phyloP scores from a whole-genome alignment of 2,113 vertebrate species.

The Erythrocebus patas region DNA sequence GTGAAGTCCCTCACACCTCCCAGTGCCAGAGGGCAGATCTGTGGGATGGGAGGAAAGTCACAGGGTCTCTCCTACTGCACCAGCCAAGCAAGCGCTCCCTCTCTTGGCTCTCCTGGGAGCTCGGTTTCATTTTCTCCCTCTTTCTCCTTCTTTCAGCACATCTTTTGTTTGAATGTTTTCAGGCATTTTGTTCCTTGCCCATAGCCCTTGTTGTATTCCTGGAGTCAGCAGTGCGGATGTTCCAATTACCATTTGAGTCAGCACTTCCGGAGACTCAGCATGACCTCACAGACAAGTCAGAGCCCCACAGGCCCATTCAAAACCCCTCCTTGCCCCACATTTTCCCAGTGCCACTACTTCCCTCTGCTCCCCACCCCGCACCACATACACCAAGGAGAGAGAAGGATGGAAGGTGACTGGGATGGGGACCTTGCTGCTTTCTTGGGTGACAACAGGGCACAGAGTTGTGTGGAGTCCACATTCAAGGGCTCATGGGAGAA shows the following conservation, averaged over 20 bases:
- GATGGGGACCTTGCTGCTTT: background rate
- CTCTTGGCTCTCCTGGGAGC: background rate
- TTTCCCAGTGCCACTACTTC: no score
- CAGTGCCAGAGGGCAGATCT: background rate
- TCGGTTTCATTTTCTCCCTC: background rate
- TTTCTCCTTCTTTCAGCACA: no score
- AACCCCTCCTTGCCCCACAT: accelerated
- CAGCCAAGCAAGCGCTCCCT: background rate
- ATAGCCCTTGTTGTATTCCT: background rate
- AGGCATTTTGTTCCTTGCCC: background rate
- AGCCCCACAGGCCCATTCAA: background rate
- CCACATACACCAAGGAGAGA: background rate
- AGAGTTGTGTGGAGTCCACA: background rate
- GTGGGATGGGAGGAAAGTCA: background rate
- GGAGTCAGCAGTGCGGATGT: background rate
- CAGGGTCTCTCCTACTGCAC: background rate
- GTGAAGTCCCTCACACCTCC: no score
- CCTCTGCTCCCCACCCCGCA: no score
- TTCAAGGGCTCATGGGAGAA: background rate
- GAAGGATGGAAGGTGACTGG: no score
- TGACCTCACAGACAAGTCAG: background rate
- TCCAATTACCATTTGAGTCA: background rate
- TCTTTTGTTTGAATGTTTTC: background rate
- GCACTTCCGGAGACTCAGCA: background rate
- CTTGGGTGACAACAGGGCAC: background rate